A percentile compares a stretch with the other conserved stretches of the same genome.
phyloP scores from a whole-genome alignment of 2,113 vertebrate species.

The Ceyx cyanopectus region DNA sequence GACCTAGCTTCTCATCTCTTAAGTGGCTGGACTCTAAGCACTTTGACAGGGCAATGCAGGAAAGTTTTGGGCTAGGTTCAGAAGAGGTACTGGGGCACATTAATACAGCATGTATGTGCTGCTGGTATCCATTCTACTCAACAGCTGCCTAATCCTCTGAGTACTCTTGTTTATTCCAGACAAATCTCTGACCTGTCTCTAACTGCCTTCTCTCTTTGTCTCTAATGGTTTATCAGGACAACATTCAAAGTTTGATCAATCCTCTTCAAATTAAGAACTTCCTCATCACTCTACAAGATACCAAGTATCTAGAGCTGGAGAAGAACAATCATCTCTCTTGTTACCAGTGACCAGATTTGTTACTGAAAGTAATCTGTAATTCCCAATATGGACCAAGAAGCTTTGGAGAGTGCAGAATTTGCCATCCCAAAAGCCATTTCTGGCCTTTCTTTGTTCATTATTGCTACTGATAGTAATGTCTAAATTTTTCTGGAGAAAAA shows the following conservation, averaged over 20 bases:
- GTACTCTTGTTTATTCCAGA: not conserved
- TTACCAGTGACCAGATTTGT: not conserved
- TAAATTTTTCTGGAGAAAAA: not conserved
- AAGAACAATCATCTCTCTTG: not conserved
- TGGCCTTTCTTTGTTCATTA: not conserved
- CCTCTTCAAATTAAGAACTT: not conserved
- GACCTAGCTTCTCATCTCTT: not conserved
- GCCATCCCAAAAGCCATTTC: not conserved
- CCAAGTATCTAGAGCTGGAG: not conserved
- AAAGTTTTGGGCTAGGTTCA: not conserved
- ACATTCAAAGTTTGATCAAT: not conserved
- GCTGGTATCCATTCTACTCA: not conserved
- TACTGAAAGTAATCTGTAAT: not conserved
- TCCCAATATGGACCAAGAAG: rapidly evolving
- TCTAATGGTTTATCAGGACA: not conserved
- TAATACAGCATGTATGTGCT: not conserved
- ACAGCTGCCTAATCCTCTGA: not conserved
- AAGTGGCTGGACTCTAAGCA: not conserved
- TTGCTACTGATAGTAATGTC: rapidly evolving
- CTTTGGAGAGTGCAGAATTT: not conserved
- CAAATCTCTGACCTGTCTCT: not conserved
- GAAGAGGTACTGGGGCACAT: not conserved
- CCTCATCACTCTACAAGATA: not conserved
- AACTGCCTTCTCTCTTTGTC: not conserved
- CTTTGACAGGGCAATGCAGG: not conserved